Base-by-base conservation (phyloP, 2,888 invertebrate genomes). In the Labia minor region DNA sequence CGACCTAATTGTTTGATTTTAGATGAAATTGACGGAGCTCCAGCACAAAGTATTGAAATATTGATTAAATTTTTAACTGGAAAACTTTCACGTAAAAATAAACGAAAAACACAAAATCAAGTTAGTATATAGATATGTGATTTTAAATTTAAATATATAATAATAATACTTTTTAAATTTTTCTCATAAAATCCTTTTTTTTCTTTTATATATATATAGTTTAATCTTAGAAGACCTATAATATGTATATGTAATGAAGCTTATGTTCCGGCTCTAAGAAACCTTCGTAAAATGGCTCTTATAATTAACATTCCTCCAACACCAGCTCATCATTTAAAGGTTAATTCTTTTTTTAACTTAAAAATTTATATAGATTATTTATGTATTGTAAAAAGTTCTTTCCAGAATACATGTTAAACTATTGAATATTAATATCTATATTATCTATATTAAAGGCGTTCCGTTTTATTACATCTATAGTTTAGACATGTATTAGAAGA, bases 21-120 rank as follows among this genome's bases (percentile, higher is more conserved):
- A 80, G 97, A 98, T 80, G 98, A 98, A 81, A 95, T 99, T 70
- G 99, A 99, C 78, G 98, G 98, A 1, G 95, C 98, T 0, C 95
- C 96, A 0, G 78, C 85, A 4, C 81, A 81, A 72, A 74, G 74
- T 72, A 92, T 97, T 49, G 95, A 95, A 70, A 83, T 90, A 69
- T 77, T 97, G 14, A 83, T 96, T 0, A 89, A 88, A 73, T 89
- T 92, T 78, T 84, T 92, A 37, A 85, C 83, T 1, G 89, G 89
- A 16, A 82, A 75, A 73, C 73, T 71, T 18, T 72, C 71, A 10
- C 73, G 73, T 62, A 74, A 73, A 67, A 77, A 74, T 33, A 83
- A 73, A 72, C 70, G 71, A 74, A 79, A 73, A 76, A 80, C 72
- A 71, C 78, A 71, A 1, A 80, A 79, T 69, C 77, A 73, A 71